These are phyloP conservation scores for Mnemiopsis leidyi DNA, from an alignment of 37 sponge, comb jelly and placozoan genomes.

Conservation along the genomic window DNA sequence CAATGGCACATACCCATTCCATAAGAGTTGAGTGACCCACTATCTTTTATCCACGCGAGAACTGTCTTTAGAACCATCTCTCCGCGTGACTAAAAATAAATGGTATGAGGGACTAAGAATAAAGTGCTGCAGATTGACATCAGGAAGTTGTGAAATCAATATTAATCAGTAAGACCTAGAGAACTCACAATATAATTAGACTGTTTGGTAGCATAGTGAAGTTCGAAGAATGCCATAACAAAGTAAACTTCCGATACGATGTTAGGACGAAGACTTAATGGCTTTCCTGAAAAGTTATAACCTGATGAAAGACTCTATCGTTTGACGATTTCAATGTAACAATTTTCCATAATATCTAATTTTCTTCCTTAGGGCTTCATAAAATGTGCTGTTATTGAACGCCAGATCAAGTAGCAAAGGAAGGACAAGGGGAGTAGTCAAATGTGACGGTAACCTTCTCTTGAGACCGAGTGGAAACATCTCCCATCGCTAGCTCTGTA, in stretches of 20 bases:
- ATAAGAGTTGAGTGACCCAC: neutral
- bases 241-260: constrained; percentile 11
- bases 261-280: neutral
- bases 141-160: neutral
- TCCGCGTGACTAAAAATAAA: neutral
- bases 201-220: constrained; percentile 44
- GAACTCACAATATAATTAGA: neutral
- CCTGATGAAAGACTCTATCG: no score
- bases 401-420: no score
- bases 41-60: neutral
- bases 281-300: constrained; percentile 13
- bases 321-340: no score
- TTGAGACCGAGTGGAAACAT: neutral
- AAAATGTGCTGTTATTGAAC: no score
- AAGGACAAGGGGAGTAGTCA: no score
- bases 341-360: no score
- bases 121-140: neutral
- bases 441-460: constrained; percentile 37
- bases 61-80: neutral
- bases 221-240: constrained; percentile 31
- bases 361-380: no score
- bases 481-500: neutral
- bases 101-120: no score
- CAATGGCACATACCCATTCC: neutral
- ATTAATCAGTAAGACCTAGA: neutral